Evolutionary conservation across 2,797 vertebrate genomes (phyloP), one percentile per base, ranked within the genome.

Genomic region (Taenioides sp.): DNA sequence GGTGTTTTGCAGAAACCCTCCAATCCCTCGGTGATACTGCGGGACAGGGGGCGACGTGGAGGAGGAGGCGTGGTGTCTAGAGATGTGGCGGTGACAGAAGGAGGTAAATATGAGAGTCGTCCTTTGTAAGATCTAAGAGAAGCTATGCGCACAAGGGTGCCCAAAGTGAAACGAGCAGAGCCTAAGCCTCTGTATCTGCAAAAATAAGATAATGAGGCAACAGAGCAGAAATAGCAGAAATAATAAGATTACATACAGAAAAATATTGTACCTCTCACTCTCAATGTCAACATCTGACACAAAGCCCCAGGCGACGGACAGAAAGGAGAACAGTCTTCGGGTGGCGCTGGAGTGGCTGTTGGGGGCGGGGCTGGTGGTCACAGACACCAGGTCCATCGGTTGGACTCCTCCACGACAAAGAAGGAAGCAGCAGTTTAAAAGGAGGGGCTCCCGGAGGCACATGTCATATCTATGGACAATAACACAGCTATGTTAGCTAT

Each of bases 301-400:
- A 57, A 98, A 95, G 59, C 97, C 97, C 97, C 96, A 97, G 73
- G 97, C 96, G 76, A 98, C 95, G 7, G 95, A 95, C n/a, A 98
- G 93, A 88, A 97, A 96, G 78, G 97, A 98, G 84, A 96, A 97
- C 37, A 94, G 90, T 65, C 94, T 95, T 70, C 84, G 91, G 58
- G 93, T 90, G 52, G 79, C 71, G 28, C 87, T 68, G 1, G 79
- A 40, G 0, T 76, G 90, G 55, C 87, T 89, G 57, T 91, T 93
- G 5, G 90, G 74, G 54, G 85, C 47, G 0, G 93, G 92, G 84
- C 93, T 95, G 27, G 95, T 95, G 0, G 95, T 97, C 84, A 98
- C 93, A 0, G 97, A 96, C 50, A 98, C 93, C 72, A 98, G 89
- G 89, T 98, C 97, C 93, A 98, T 92, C 0, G 96, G 96, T 23